A percentile compares a stretch with the other conserved stretches of the same genome.
These are phyloP conservation scores for Glaucomys volans DNA, from an alignment of 2,113 vertebrate species.

Conservation along the genomic window DNA sequence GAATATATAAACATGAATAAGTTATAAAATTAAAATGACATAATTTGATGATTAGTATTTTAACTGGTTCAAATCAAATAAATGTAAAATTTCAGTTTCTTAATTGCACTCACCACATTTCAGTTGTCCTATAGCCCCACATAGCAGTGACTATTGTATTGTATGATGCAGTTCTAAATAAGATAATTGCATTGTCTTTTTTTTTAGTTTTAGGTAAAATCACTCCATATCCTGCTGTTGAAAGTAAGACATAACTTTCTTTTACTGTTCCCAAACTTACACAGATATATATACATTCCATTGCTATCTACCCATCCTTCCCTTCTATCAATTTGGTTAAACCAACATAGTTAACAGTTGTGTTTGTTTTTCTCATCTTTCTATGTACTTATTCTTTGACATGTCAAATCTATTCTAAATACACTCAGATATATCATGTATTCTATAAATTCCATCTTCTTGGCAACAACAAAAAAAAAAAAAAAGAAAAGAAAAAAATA, in stretches of 20 bases:
- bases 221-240: not conserved
- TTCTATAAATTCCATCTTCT: not conserved
- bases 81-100: not conserved
- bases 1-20: too few species aligned
- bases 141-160: not conserved
- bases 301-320: not conserved
- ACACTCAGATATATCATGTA: not conserved
- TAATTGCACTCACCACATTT: too few species aligned
- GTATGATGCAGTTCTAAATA: not conserved
- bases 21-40: too few species aligned
- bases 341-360: not conserved
- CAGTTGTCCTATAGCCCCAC: not conserved
- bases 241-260: not conserved
- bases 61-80: not conserved
- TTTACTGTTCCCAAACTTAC: not conserved
- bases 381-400: not conserved
- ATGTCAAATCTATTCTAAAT: not conserved
- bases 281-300: not conserved
- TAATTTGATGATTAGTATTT: too few species aligned
- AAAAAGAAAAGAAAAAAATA: not conserved
- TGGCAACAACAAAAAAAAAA: not conserved
- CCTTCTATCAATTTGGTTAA: conserved; percentile 9
- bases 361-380: not conserved
- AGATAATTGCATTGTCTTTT: not conserved
- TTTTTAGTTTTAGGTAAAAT: conserved; percentile 11